Percentiles rank a stretch among this genome's conserved stretches.
Evolutionary conservation across 2,888 invertebrate genomes (phyloP).

Genomic region (Hyalella azteca): DNA sequence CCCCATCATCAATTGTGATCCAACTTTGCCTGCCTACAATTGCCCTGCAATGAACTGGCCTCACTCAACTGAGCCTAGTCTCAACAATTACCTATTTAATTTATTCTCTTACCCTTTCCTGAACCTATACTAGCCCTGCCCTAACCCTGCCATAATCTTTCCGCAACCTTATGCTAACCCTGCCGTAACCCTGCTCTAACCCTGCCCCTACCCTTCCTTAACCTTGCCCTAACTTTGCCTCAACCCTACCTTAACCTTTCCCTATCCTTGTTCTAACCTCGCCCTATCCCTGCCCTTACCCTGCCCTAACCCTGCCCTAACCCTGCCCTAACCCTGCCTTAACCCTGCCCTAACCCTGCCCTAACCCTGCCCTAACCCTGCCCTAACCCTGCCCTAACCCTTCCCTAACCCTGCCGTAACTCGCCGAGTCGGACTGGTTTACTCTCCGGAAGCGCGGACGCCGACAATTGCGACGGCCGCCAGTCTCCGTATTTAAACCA

Average conservation of each 20-base stretch:
- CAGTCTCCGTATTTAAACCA: slow-evolving; percentile 28
- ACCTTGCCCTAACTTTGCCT: neutral
- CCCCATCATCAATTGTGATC: too few species aligned
- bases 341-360: neutral
- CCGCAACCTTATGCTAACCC: too few species aligned
- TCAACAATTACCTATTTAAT: too few species aligned
- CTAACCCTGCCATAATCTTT: too few species aligned
- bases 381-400: neutral
- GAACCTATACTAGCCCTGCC: too few species aligned
- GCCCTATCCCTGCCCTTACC: too few species aligned
- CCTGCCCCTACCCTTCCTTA: neutral
- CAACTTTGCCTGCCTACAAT: too few species aligned
- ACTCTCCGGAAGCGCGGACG: neutral
- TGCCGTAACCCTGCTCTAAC: too few species aligned
- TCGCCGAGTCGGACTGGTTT: neutral
- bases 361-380: neutral
- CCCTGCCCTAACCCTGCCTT: neutral
- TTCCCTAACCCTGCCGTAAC: neutral
- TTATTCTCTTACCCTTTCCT: too few species aligned
- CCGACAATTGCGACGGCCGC: slow-evolving; percentile 9
- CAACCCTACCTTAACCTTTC: neutral
- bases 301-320: neutral
- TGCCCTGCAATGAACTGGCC: too few species aligned
- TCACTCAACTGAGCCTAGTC: too few species aligned
- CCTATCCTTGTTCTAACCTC: too few species aligned